A percentile compares a stretch with the other conserved stretches of the same genome.
Evolutionary conservation across 1,140 invertebrate genomes (phyloP).

Genomic region (Eumeta japonica): DNA sequence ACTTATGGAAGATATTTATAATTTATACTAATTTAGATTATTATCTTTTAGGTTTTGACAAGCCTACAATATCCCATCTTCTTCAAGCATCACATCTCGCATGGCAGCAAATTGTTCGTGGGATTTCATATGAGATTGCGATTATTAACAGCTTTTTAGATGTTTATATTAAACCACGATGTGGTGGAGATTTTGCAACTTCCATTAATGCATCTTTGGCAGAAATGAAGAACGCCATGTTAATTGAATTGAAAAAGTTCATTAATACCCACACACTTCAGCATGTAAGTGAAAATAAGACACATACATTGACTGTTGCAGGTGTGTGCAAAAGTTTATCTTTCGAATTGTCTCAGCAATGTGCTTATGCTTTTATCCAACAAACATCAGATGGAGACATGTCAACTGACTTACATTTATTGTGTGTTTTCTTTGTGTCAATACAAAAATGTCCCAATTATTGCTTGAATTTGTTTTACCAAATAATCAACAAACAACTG

Average conservation of each 20-base stretch:
- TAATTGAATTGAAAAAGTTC: constrained; percentile 31
- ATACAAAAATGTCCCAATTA: constrained; percentile 27
- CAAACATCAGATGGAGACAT: constrained; percentile 9
- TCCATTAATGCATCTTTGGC: constrained; percentile 35
- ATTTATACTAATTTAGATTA: constrained; percentile 4
- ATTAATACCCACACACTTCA: no score
- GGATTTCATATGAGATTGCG: constrained; percentile 55
- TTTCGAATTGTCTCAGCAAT: constrained; percentile 31
- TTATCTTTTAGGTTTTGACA: constrained; percentile 51
- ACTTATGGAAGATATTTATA: constrained; percentile 1
- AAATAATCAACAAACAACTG: constrained; percentile 15
- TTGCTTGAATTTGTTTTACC: constrained; percentile 12
- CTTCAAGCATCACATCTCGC: constrained; percentile 65
- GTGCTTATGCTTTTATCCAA: constrained; percentile 20
- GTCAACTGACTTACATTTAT: constrained; percentile 9
- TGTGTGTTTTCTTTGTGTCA: constrained; percentile 22
- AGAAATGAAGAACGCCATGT: constrained; percentile 50
- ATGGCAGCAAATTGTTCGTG: constrained; percentile 64
- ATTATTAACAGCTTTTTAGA: constrained; percentile 63
- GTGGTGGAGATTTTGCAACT: constrained; percentile 52
- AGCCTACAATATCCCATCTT: constrained; percentile 61
- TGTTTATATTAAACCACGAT: constrained; percentile 68
- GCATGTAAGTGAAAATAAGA: constrained; percentile 3
- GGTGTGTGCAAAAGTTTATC: constrained; percentile 28
- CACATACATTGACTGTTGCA: constrained; percentile 36